phyloP scores from a whole-genome alignment of 23 tunicate species.

The Clavelina lepadiformis region DNA sequence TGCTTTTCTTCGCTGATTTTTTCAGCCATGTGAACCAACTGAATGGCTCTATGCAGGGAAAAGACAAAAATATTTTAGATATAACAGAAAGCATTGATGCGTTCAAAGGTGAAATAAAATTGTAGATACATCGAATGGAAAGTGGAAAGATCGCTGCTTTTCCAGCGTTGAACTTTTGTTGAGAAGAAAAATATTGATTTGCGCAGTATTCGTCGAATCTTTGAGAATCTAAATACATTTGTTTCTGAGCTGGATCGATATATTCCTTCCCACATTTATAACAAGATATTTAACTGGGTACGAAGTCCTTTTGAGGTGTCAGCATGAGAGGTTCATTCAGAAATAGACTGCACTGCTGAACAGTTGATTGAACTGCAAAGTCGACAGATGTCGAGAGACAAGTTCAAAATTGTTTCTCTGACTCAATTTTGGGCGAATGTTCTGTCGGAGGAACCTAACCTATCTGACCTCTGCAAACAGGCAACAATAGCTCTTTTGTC shows the following conservation, averaged over 20 bases:
- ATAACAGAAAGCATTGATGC: too few species aligned
- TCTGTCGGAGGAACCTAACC: conserved; percentile 24
- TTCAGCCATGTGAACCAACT: too few species aligned
- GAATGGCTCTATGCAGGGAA: too few species aligned
- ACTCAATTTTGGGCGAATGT: conserved; percentile 35
- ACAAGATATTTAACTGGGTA: conserved; percentile 37
- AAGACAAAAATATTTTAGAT: too few species aligned
- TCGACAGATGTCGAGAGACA: conserved; percentile 41
- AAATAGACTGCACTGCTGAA: conserved; percentile 34
- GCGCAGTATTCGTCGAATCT: conserved; percentile 19
- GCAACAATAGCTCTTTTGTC: conserved; percentile 24
- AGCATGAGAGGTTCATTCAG: conserved; percentile 29
- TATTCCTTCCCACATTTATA: conserved; percentile 28
- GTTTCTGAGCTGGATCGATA: conserved; percentile 19
- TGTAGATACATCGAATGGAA: conserved; percentile 54
- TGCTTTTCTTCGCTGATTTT: neutral
- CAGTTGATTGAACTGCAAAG: conserved; percentile 41
- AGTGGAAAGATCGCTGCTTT: conserved; percentile 35
- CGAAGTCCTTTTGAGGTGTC: conserved; percentile 42
- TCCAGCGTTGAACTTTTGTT: conserved; percentile 16
- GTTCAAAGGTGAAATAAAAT: too few species aligned
- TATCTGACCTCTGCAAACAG: conserved; percentile 23
- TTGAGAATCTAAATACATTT: conserved; percentile 35
- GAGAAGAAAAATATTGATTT: conserved; percentile 34
- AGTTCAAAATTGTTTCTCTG: conserved; percentile 23